Conservation (phyloP, 1,140 invertebrate genomes). For the Ditylenchus dipsaci region DNA sequence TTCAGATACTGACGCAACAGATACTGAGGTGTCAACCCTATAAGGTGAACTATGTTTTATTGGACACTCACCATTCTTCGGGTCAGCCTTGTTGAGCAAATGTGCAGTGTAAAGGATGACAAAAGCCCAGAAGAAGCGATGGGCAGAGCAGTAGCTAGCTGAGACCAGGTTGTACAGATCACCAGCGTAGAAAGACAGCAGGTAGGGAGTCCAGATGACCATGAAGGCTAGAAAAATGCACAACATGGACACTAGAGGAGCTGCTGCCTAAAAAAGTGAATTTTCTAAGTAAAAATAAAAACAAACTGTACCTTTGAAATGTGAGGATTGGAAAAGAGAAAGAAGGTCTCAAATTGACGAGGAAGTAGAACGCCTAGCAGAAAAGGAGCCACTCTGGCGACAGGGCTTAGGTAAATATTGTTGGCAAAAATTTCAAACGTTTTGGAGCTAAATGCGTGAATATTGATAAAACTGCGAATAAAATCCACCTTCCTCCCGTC, state of each 20-base stretch:
- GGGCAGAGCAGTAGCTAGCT: slow-evolving; percentile 25
- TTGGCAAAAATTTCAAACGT: slow-evolving; percentile 29
- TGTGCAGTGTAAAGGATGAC: slow-evolving; percentile 20
- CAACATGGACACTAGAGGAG: slow-evolving; percentile 5
- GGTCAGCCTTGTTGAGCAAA: slow-evolving; percentile 18
- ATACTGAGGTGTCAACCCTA: too few relatives aligned
- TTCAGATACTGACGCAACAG: too few relatives aligned
- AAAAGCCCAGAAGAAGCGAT: slow-evolving; percentile 29
- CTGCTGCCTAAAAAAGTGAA: slow-evolving; percentile 7
- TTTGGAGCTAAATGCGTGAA: slow-evolving; percentile 18
- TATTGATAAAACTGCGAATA: background rate
- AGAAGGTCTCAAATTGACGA: background rate
- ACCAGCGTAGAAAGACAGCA: slow-evolving; percentile 7
- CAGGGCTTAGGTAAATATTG: slow-evolving; percentile 35
- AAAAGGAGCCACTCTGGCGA: slow-evolving; percentile 27
- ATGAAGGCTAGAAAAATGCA: slow-evolving; percentile 8
- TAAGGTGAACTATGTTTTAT: background rate
- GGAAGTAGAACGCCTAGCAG: slow-evolving; percentile 23
- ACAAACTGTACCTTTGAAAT: background rate
- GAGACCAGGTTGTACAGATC: background rate
- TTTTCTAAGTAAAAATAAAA: background rate
- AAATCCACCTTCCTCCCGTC: background rate
- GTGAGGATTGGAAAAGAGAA: background rate
- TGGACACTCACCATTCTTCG: slow-evolving; percentile 32
- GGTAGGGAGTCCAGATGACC: slow-evolving; percentile 38